These are phyloP conservation scores for Calosoma granatense DNA, from an alignment of 1,140 invertebrate species.

Conservation along the genomic window DNA sequence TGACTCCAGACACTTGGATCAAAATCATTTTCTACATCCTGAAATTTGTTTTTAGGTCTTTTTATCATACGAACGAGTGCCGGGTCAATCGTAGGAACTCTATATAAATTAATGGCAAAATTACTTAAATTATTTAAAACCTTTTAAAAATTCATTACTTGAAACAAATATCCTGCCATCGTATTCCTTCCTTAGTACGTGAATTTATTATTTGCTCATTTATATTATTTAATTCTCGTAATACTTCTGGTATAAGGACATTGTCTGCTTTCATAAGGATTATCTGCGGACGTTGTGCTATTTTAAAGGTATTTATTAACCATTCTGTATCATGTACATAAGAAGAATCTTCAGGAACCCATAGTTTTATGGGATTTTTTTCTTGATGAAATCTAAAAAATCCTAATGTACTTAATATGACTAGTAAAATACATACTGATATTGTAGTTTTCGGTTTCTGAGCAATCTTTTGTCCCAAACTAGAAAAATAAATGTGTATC, in stretches of 20 bases:
- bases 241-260: conserved; percentile 48
- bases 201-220: conserved; percentile 15
- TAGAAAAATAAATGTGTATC: conserved; percentile 31
- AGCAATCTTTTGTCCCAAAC: conserved; percentile 39
- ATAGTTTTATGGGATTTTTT: conserved; percentile 60
- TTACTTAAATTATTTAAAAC: background rate
- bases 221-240: conserved; percentile 30
- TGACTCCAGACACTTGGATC: conserved; percentile 43
- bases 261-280: conserved; percentile 53
- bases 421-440: conserved; percentile 38
- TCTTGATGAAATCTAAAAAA: conserved; percentile 48
- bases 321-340: conserved; percentile 59
- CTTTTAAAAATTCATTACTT: conserved; percentile 13
- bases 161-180: conserved; percentile 20
- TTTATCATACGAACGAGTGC: background rate
- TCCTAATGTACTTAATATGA: conserved; percentile 41
- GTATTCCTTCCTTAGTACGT: background rate
- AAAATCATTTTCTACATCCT: conserved; percentile 26
- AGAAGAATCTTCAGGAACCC: conserved; percentile 56
- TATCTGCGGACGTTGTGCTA: conserved; percentile 48
- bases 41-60: conserved; percentile 22
- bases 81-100: conserved; percentile 11
- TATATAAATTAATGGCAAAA: conserved; percentile 5
- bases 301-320: conserved; percentile 56
- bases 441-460: conserved; percentile 44